Base-by-base conservation (phyloP, 2,797 vertebrate genomes). In the Ispidina lecontei region DNA sequence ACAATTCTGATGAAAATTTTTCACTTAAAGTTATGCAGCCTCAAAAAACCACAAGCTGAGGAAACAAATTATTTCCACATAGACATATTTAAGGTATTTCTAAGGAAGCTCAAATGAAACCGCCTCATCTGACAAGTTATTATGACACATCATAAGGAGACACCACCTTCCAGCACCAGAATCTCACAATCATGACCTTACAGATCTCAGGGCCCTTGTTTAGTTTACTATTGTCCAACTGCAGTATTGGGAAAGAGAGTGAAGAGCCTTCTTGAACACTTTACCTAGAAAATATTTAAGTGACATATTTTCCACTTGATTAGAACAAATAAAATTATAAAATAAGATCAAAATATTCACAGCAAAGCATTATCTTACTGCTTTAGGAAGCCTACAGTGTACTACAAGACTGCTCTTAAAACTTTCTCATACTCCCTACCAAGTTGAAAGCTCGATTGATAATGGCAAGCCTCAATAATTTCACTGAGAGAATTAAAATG, bases 101-200 rank as follows among this genome's bases (percentile, higher is more conserved):
- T 90, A 92, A 89, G 87, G 87, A 93, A 96, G 71, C 64, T 93
- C 68, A 81, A 92, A 94, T 67, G 59, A 92, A 94, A 94, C 80
- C 47, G 33, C 55, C 31, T 90, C 83, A 86, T 77, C 56, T 84
- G 17, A 3, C 47, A 76, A 76, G 43, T 46, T 72, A 58, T 55
- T 84, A 59, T 64, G 77, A 95, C 49, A 90, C 54, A 54, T 46
- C 74, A 47, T 19, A 88, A 69, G 23, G 55, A 94, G 68, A 54
- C 5, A 23, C 20, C 44, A 54, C 0, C 54, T 49, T 59, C 68
- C 63, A 83, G 51, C 43, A 67, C n/a, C 47, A 84, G 52, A 81
- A 81, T 47, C 26, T 71, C 59, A 47, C 1, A 1, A 33, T 39
- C 37, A 39, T 46, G 51, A 69, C 6, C 1, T 44, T 76, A 84